phyloP scores from a whole-genome alignment of 2,113 vertebrate genomes.

The Theropithecus gelada region DNA sequence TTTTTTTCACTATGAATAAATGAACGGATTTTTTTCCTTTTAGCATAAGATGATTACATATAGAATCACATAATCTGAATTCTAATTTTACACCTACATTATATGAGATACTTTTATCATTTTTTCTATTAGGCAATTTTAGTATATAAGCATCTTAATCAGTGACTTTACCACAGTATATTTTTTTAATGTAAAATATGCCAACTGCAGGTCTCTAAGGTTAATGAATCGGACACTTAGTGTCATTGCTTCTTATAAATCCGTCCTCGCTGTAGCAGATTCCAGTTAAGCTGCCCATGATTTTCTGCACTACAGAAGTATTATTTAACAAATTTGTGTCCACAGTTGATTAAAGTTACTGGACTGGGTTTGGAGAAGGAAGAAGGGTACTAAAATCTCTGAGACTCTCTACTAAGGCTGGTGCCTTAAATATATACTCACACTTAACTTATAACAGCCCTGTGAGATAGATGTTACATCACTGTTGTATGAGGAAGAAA shows the following conservation, averaged over 20 bases:
- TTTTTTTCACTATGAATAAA: slow-evolving; percentile 10
- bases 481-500: not conserved
- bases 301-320: not conserved
- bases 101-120: not conserved
- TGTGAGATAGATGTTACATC: not conserved
- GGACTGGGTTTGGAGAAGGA: not conserved
- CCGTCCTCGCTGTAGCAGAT: not conserved
- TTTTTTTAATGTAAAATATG: not conserved
- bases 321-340: not conserved
- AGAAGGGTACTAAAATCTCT: not conserved
- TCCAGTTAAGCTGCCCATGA: not conserved
- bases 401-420: not conserved
- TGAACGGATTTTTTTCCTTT: slow-evolving; percentile 25
- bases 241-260: not conserved
- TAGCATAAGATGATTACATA: not conserved
- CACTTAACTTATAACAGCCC: not conserved
- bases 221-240: not conserved
- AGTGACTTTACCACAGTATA: not conserved
- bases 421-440: not conserved
- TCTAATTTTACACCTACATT: not conserved
- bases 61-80: not conserved
- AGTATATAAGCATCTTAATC: not conserved
- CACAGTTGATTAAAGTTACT: not conserved
- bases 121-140: slow-evolving; percentile 43
- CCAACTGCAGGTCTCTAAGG: not conserved